Evolutionary conservation across 2,797 vertebrate species (phyloP).

Genomic region (Otolemur crassicaudatus): DNA sequence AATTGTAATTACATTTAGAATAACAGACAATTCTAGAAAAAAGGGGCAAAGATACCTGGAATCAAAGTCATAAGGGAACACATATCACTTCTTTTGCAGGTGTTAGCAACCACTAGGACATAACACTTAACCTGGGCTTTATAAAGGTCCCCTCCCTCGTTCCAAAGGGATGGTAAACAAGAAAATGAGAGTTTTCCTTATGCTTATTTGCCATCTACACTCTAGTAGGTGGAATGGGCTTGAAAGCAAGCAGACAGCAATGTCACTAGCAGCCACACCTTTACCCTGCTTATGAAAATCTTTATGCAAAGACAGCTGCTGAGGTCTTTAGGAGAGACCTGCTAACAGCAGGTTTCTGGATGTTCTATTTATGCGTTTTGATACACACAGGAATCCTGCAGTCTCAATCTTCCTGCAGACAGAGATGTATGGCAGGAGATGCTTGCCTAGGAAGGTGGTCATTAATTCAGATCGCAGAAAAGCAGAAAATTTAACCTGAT

Average conservation of each 20-base stretch:
- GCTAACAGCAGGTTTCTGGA: constrained; percentile 60
- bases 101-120: neutral
- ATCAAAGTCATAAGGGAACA: neutral
- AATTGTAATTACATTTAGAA: neutral
- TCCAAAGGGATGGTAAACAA: constrained; percentile 43
- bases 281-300: constrained; percentile 68
- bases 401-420: constrained; percentile 50
- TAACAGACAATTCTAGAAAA: neutral
- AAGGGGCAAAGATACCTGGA: neutral
- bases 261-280: constrained; percentile 58
- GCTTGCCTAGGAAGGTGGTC: constrained; percentile 52
- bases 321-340: constrained; percentile 65
- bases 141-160: neutral
- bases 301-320: constrained; percentile 69
- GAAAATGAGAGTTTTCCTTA: constrained; percentile 14
- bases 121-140: neutral
- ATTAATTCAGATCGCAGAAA: constrained; percentile 61
- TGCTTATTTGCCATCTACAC: constrained; percentile 56
- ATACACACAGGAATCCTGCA: constrained; percentile 66
- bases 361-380: constrained; percentile 51
- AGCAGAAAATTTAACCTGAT: constrained; percentile 60
- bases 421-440: constrained; percentile 62
- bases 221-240: constrained; percentile 54
- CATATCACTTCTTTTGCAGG: neutral
- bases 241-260: constrained; percentile 66